Evolutionary conservation across 2,113 vertebrate species (phyloP).

Genomic region (Boleophthalmus pectinirostris): DNA sequence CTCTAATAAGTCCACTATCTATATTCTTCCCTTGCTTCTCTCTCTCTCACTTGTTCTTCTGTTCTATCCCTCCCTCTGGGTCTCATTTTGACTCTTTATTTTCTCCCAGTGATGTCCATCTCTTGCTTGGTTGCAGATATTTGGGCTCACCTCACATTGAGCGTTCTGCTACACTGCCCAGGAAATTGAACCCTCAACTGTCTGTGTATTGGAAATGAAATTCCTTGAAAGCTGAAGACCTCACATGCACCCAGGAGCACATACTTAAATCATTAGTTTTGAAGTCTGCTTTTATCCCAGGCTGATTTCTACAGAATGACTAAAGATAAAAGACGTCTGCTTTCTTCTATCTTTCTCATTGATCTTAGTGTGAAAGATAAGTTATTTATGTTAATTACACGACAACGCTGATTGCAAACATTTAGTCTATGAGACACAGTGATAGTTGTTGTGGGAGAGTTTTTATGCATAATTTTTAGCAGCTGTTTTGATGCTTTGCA

Average conservation of each 20-base stretch:
- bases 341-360: conserved; percentile 3
- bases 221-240: conserved; percentile 42
- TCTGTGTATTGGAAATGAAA: conserved; percentile 55
- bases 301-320: conserved; percentile 31
- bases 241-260: neutral
- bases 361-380: conserved; percentile 43
- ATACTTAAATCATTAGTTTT: conserved; percentile 27
- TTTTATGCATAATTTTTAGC: neutral
- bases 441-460: neutral
- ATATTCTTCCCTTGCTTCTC: neutral
- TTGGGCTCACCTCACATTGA: conserved; percentile 18
- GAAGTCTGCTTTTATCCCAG: conserved; percentile 28
- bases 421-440: neutral
- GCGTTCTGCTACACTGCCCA: conserved; percentile 33
- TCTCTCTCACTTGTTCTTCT: neutral
- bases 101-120: conserved; percentile 29
- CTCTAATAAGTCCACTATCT: neutral
- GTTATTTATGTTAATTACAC: conserved; percentile 51
- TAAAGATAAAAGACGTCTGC: conserved; percentile 23
- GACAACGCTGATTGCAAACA: conserved; percentile 4
- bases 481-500: neutral
- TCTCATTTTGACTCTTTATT: conserved; percentile 17
- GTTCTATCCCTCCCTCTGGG: neutral
- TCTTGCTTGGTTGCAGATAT: conserved; percentile 43
- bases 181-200: conserved; percentile 64